A percentile compares a stretch with the other conserved stretches of the same genome.
Evolutionary conservation across 2,888 invertebrate genomes (phyloP).

Genomic region (Cepaea hortensis): DNA sequence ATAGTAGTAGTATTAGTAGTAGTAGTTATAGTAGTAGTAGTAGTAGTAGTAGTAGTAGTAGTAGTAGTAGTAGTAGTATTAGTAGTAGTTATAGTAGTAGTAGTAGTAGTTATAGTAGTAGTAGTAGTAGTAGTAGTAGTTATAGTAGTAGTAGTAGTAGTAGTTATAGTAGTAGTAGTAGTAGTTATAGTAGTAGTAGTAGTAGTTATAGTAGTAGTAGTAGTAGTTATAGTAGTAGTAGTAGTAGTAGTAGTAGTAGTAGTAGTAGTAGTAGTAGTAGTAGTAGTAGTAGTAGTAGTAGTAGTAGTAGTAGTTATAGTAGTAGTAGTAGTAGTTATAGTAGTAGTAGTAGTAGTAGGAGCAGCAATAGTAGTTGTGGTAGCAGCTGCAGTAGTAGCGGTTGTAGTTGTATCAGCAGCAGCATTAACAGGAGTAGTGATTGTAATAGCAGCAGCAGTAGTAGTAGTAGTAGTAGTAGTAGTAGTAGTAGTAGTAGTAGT

Average conservation of each 20-base stretch:
- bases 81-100: slow-evolving; percentile 8
- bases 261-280: background rate
- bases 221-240: background rate
- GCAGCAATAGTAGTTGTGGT: slow-evolving; percentile 21
- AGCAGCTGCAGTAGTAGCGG: slow-evolving; percentile 17
- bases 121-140: background rate
- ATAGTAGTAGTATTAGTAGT: background rate
- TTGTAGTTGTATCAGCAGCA: background rate
- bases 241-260: background rate
- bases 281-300: background rate
- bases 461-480: slow-evolving; percentile 2
- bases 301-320: background rate
- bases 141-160: background rate
- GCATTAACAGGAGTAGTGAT: background rate
- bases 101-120: background rate
- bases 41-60: slow-evolving; percentile 30
- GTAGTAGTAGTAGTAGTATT: slow-evolving; percentile 11
- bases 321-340: background rate
- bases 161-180: slow-evolving; percentile 10
- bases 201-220: background rate
- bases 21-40: background rate
- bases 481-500: background rate
- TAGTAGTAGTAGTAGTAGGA: slow-evolving; percentile 27
- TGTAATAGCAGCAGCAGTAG: slow-evolving; percentile 25
- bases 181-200: background rate